Conservation (phyloP, 2,113 vertebrate genomes). For the Synchiropus splendidus region DNA sequence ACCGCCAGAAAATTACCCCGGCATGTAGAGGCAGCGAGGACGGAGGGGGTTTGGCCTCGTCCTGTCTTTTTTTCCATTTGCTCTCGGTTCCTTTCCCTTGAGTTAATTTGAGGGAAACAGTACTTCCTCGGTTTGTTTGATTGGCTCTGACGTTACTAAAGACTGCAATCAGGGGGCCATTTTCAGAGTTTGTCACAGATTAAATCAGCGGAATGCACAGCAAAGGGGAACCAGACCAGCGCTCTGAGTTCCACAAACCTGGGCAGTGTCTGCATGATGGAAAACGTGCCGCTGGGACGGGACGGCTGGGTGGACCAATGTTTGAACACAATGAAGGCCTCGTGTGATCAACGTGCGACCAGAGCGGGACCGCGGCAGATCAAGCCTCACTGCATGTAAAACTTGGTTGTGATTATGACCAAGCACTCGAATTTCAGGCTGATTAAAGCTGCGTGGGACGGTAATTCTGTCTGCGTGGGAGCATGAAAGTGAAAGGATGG, state of each 20-base stretch:
- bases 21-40: conserved; percentile 48
- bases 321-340: conserved; percentile 58
- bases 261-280: conserved; percentile 22
- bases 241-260: conserved; percentile 26
- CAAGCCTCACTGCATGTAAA: conserved; percentile 46
- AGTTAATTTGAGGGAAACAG: conserved; percentile 67
- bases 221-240: conserved; percentile 59
- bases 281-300: conserved; percentile 43
- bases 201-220: conserved; percentile 67
- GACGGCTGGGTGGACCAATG: too few species aligned
- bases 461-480: conserved; percentile 7
- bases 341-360: conserved; percentile 58
- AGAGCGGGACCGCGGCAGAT: conserved; percentile 51
- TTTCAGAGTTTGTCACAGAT: conserved; percentile 65
- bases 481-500: conserved; percentile 4
- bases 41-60: conserved; percentile 41
- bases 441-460: conserved; percentile 31
- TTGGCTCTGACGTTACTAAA: conserved; percentile 73
- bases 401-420: conserved; percentile 47
- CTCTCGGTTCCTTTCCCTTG: conserved; percentile 45
- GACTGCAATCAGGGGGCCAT: conserved; percentile 68
- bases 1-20: conserved; percentile 69
- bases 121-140: conserved; percentile 67
- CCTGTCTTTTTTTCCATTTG: conserved; percentile 49
- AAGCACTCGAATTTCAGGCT: conserved; percentile 42